Evolutionary conservation across 2,113 vertebrate species (phyloP).

Genomic region (Neoarius graeffei): DNA sequence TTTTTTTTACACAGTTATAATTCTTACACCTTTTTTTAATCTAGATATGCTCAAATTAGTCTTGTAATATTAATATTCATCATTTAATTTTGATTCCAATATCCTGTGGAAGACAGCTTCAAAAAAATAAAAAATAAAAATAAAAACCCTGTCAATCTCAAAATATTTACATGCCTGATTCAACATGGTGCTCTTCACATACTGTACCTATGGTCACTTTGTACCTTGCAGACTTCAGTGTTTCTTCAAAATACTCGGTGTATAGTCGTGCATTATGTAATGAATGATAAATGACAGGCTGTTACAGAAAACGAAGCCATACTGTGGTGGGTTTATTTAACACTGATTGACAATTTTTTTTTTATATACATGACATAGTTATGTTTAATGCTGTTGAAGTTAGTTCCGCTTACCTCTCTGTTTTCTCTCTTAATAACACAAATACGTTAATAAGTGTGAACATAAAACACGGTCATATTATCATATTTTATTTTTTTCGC

Average conservation of each 20-base stretch:
- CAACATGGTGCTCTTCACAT: not conserved
- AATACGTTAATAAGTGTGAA: too few relatives aligned
- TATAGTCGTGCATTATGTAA: not conserved
- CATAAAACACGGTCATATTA: not conserved
- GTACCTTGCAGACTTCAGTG: too few relatives aligned
- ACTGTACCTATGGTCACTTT: not conserved
- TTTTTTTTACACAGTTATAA: too few relatives aligned
- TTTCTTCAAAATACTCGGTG: not conserved
- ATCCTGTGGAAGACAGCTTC: not conserved
- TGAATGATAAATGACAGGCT: not conserved
- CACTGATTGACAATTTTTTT: too few relatives aligned
- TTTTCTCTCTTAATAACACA: not conserved
- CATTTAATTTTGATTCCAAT: not conserved
- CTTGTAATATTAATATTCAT: not conserved
- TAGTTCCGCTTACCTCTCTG: not conserved
- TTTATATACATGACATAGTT: not conserved
- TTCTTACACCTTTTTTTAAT: not conserved
- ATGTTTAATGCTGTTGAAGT: not conserved
- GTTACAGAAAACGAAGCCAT: not conserved
- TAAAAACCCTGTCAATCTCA: not conserved
- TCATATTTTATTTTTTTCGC: not conserved
- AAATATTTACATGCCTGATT: not conserved
- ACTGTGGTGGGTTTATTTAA: too few relatives aligned
- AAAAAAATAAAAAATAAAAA: not conserved
- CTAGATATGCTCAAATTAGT: not conserved